phyloP scores from a whole-genome alignment of 2,797 vertebrate genomes.

The Discoglossus pictus region DNA sequence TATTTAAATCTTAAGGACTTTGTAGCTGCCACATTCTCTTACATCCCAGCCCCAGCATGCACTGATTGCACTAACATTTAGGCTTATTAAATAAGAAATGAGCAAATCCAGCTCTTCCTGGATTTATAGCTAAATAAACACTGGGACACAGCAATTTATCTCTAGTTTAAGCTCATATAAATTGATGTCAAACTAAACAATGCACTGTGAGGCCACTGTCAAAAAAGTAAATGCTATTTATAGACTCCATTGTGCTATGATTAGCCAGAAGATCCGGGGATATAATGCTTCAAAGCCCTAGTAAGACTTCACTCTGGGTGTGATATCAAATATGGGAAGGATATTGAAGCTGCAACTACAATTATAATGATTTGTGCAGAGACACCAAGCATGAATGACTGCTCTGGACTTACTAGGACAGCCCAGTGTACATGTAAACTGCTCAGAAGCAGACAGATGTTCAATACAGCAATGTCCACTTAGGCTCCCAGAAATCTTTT shows the following conservation, averaged over 20 bases:
- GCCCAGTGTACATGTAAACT: too few species aligned
- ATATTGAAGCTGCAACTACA: neutral
- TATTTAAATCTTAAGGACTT: neutral
- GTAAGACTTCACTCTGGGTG: slow-evolving; percentile 6
- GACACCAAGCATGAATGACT: too few species aligned
- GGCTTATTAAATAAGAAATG: slow-evolving; percentile 5
- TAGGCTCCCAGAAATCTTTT: too few species aligned
- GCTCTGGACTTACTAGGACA: too few species aligned
- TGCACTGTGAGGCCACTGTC: slow-evolving; percentile 8
- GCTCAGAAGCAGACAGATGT: too few species aligned
- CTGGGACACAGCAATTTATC: neutral
- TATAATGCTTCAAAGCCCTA: slow-evolving; percentile 17
- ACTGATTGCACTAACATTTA: neutral
- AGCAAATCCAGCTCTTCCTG: neutral
- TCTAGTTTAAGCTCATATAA: slow-evolving; percentile 3
- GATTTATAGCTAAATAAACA: neutral
- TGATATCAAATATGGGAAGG: neutral
- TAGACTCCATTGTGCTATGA: slow-evolving; percentile 20
- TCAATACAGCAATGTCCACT: too few species aligned
- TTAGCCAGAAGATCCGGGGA: slow-evolving; percentile 24
- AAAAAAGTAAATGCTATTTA: slow-evolving; percentile 23
- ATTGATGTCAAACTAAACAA: slow-evolving; percentile 11
- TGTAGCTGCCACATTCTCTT: neutral
- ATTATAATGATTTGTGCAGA: too few species aligned
- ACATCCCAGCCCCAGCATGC: too few species aligned